Evolutionary conservation across 2,888 invertebrate species (phyloP).

Genomic region (Trissoscelio sp.): DNA sequence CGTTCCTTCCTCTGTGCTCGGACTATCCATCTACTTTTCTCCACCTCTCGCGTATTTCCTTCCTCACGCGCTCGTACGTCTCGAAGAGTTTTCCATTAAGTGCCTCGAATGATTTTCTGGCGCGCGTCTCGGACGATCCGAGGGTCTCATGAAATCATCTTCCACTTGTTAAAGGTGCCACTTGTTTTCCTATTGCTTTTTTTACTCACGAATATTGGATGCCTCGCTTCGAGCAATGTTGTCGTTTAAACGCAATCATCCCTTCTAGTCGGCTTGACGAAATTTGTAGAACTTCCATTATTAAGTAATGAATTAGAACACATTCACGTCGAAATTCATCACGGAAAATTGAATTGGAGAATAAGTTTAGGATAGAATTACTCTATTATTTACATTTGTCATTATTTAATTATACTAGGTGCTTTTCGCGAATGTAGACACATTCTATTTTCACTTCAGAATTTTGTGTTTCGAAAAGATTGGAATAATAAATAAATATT

Average conservation of each 20-base stretch:
- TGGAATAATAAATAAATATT: too few species aligned
- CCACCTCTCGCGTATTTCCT: constrained; percentile 49
- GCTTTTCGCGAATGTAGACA: too few species aligned
- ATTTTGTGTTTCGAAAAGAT: too few species aligned
- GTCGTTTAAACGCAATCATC: constrained; percentile 47
- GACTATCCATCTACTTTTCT: constrained; percentile 68
- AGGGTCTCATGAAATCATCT: constrained; percentile 59
- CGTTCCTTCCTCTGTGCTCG: constrained; percentile 69
- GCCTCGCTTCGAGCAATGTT: constrained; percentile 12
- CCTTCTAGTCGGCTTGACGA: constrained; percentile 11
- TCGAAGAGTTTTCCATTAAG: constrained; percentile 72
- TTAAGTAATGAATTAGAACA: constrained; percentile 47
- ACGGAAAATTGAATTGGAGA: not conserved
- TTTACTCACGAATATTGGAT: constrained; percentile 58
- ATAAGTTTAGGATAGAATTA: too few species aligned
- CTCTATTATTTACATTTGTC: too few species aligned
- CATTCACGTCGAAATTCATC: not conserved
- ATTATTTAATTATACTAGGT: too few species aligned
- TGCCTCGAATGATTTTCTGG: constrained; percentile 64
- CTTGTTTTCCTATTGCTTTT: constrained; percentile 61
- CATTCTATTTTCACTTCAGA: too few species aligned
- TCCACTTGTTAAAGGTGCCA: constrained; percentile 53
- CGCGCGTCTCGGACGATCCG: constrained; percentile 37
- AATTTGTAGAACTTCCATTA: constrained; percentile 37
- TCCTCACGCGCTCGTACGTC: constrained; percentile 59